phyloP scores from a whole-genome alignment of 2,888 invertebrate genomes.

The Nemotelus nigrinus region DNA sequence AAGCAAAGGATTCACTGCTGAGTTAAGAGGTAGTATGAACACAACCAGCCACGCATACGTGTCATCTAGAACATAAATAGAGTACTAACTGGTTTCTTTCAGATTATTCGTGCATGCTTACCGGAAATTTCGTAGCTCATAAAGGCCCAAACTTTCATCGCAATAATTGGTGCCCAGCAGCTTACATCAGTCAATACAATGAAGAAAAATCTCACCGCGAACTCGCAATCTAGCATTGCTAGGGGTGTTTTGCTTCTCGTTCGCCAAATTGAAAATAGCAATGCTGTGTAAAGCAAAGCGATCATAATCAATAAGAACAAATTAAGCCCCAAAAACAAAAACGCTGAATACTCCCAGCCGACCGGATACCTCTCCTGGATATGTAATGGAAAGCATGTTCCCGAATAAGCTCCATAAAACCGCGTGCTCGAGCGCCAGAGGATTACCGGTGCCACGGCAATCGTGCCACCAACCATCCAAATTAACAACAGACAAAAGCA shows the following conservation, averaged over 20 bases:
- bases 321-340: conserved; percentile 75
- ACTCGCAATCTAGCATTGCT: conserved; percentile 70
- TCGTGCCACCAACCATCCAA: conserved; percentile 70
- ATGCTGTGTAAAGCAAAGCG: conserved; percentile 69
- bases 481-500: conserved; percentile 67
- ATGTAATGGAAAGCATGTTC: conserved; percentile 77
- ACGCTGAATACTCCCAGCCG: conserved; percentile 78
- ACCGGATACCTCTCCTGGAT: conserved; percentile 73
- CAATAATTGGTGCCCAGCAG: conserved; percentile 77
- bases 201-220: conserved; percentile 74
- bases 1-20: conserved; percentile 73
- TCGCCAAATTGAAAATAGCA: conserved; percentile 72
- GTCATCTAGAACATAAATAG: conserved; percentile 65
- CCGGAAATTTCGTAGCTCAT: conserved; percentile 68
- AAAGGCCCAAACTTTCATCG: conserved; percentile 72
- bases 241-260: conserved; percentile 71
- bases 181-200: conserved; percentile 76
- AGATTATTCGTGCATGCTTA: conserved; percentile 54
- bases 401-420: conserved; percentile 73
- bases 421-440: conserved; percentile 70
- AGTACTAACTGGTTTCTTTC: background rate
- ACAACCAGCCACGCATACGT: conserved; percentile 74
- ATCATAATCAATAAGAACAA: conserved; percentile 69
- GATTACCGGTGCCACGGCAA: conserved; percentile 73
- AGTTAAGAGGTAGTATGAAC: conserved; percentile 75